Base-by-base conservation (phyloP, 1,140 invertebrate genomes). In the Popillia japonica region DNA sequence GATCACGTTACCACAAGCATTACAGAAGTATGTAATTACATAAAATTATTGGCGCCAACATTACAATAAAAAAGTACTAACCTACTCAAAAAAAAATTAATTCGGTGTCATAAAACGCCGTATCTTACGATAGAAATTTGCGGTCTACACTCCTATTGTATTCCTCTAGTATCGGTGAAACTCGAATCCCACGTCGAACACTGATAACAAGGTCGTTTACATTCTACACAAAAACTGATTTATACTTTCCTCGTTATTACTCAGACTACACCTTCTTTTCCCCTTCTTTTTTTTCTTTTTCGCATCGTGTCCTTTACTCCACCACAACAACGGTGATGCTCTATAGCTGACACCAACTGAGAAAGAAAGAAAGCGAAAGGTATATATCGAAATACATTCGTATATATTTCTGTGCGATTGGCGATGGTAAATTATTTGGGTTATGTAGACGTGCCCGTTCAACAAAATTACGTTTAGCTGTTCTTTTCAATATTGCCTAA, bases 151-250 rank as follows among this genome's bases (percentile, higher is more conserved):
- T 34, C 27, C 27, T 68, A 68, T 23, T 34, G 61, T 68, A 68
- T 68, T 68, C 61, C 61, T 68, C 22, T 68, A 34, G 61, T 68
- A 20, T 68, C 22, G 20, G 61, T 23, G 61, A 68, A 68, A 68
- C 61, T 68, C 61, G 61, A 68, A 68, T 68, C 61, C 22, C 61
- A 68, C 61, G 20, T 68, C 61, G 61, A 68, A 68, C 61, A 11
- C 61, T 68, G 61, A 68, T 68, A 68, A 68, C 61, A 68, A 68
- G 61, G 61, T 34, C 61, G 61, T 68, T 68, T 68, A 68, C 61
- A 68, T 68, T 68, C 61, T 68, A 68, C 61, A 68, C 61, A 22
- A 68, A 68, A 68, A 68, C 61, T 68, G 61, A 68, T 68, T 68
- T 68, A 68, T 68, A 68, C 61, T 68, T 68, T 68, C 20, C 17